Conservation (phyloP, 2,113 vertebrate species). For the Pithys albifrons region DNA sequence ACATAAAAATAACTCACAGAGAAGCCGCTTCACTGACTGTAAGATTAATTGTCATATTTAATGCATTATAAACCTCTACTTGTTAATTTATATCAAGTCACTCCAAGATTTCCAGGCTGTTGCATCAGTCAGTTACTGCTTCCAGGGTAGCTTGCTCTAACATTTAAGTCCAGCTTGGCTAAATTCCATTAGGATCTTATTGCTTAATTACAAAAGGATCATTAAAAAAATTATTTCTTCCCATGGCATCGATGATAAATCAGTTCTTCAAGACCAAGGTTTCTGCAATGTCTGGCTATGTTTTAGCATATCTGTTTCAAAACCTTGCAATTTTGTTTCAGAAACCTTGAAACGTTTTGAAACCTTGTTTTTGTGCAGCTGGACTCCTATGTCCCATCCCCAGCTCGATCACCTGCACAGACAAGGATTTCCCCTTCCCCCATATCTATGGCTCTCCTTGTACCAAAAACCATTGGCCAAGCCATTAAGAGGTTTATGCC, state of each 20-base stretch:
- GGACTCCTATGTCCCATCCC: not conserved
- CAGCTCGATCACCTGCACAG: fast-evolving
- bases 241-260: not conserved
- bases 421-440: not conserved
- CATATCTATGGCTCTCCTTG: not conserved
- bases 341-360: not conserved
- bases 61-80: slow-evolving; percentile 52
- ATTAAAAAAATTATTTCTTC: slow-evolving; percentile 41
- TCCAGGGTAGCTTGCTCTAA: not conserved
- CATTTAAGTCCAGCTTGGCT: slow-evolving; percentile 6
- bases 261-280: not conserved
- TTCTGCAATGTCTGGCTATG: not conserved
- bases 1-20: slow-evolving; percentile 45
- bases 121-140: slow-evolving; percentile 25
- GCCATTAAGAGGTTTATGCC: not conserved
- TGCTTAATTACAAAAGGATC: slow-evolving; percentile 31
- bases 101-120: slow-evolving; percentile 51
- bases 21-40: slow-evolving; percentile 28
- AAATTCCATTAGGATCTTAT: slow-evolving; percentile 25
- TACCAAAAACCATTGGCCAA: not conserved
- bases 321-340: not conserved
- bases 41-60: slow-evolving; percentile 61
- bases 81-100: slow-evolving; percentile 52
- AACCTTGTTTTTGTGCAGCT: not conserved
- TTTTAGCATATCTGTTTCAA: not conserved